These are phyloP conservation scores for Drosophila atripex DNA, from an alignment of 2,888 invertebrate genomes.

Conservation along the genomic window DNA sequence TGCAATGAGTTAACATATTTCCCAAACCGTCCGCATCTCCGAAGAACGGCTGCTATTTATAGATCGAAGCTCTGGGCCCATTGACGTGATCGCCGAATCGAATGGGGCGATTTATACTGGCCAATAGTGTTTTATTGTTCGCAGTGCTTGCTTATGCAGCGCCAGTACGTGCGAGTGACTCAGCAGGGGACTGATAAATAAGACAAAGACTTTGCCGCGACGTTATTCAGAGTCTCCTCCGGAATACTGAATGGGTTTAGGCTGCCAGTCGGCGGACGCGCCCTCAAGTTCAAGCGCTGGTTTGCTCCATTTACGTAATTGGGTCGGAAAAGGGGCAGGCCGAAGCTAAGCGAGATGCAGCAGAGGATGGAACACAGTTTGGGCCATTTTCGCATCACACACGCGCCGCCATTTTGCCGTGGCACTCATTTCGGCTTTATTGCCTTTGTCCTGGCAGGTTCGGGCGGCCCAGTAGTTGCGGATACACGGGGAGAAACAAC, in stretches of 20 bases:
- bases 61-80: slow-evolving; percentile 4
- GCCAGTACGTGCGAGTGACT: slow-evolving; percentile 12
- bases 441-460: slow-evolving; percentile 19
- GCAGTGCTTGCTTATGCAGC: slow-evolving; percentile 9
- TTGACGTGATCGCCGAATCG: slow-evolving; percentile 15
- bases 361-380: slow-evolving; percentile 31
- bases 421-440: slow-evolving; percentile 29
- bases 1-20: slow-evolving; percentile 24
- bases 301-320: slow-evolving; percentile 6
- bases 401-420: slow-evolving; percentile 36
- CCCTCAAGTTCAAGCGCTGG: neutral
- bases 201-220: slow-evolving; percentile 6
- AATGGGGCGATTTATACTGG: neutral
- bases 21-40: slow-evolving; percentile 2
- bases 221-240: neutral
- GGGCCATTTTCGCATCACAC: slow-evolving; percentile 21
- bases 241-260: neutral
- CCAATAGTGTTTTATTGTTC: neutral
- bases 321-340: neutral
- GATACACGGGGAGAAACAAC: neutral
- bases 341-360: slow-evolving; percentile 8
- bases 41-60: slow-evolving; percentile 25
- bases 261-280: too few species aligned
- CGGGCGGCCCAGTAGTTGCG: neutral
- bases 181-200: slow-evolving; percentile 19